These are phyloP conservation scores for Oreocharis arfaki DNA, from an alignment of 2,113 vertebrate species.

Conservation along the genomic window DNA sequence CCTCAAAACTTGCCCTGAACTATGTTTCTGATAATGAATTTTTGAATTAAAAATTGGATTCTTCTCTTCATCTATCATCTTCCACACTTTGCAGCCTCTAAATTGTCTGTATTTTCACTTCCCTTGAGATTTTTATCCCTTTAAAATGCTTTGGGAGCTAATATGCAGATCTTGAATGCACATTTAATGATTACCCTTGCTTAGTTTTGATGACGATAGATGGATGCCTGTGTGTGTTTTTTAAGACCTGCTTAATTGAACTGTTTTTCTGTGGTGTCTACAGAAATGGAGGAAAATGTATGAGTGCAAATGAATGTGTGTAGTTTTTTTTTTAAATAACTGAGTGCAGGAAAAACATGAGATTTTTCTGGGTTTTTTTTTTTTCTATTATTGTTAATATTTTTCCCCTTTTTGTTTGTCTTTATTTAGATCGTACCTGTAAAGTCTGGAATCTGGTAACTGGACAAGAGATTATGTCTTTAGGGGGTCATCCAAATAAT, in stretches of 20 bases:
- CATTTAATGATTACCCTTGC: not conserved
- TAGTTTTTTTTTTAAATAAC: not conserved
- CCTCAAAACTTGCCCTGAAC: not conserved
- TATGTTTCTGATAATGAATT: not conserved
- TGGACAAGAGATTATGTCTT: slow-evolving; percentile 98
- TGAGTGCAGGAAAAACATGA: not conserved
- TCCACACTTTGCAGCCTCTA: not conserved
- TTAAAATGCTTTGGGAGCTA: not conserved
- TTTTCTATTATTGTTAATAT: not conserved
- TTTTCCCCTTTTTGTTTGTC: not conserved
- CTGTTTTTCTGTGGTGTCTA: not conserved
- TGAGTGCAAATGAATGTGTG: not conserved
- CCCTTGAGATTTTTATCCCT: not conserved
- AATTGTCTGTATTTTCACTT: not conserved
- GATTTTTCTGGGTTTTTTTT: not conserved
- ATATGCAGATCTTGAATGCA: not conserved
- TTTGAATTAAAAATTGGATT: not conserved
- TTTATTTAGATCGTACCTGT: slow-evolving; percentile 88
- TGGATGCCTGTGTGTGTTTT: not conserved
- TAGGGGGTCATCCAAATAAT: slow-evolving; percentile 84
- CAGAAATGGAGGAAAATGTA: not conserved
- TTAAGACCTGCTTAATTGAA: not conserved
- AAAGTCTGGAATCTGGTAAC: slow-evolving; percentile 99
- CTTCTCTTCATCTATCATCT: not conserved
- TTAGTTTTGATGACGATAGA: not conserved